phyloP scores from a whole-genome alignment of 2,113 vertebrate genomes.

The Tylochromis polylepis region DNA sequence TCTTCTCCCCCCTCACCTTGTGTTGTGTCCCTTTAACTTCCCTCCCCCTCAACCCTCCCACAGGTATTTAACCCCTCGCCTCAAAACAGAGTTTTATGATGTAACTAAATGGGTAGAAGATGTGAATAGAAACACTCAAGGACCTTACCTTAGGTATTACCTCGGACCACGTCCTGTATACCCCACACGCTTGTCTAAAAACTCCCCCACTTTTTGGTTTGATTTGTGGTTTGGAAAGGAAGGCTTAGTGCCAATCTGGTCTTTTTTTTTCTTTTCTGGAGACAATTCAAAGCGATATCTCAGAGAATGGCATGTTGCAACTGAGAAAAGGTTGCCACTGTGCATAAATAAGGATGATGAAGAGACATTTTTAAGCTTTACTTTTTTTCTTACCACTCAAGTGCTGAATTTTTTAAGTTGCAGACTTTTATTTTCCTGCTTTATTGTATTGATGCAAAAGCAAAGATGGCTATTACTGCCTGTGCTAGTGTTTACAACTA shows the following conservation, averaged over 20 bases:
- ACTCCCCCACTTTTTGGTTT: slow-evolving; percentile 55
- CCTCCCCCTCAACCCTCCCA: slow-evolving; percentile 70
- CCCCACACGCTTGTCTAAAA: slow-evolving; percentile 46
- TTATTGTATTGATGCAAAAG: neutral
- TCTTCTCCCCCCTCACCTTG: slow-evolving; percentile 74
- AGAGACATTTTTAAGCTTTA: neutral
- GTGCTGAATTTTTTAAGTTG: slow-evolving; percentile 28
- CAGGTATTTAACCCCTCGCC: slow-evolving; percentile 99
- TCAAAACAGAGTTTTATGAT: slow-evolving; percentile 99
- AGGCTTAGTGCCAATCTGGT: neutral
- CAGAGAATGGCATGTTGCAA: slow-evolving; percentile 35
- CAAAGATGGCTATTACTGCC: neutral
- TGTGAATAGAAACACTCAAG: slow-evolving; percentile 99
- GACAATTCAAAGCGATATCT: neutral
- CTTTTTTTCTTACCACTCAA: neutral
- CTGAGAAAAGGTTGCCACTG: neutral
- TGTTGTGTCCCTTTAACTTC: slow-evolving; percentile 82
- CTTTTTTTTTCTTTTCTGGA: neutral
- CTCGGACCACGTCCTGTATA: slow-evolving; percentile 78
- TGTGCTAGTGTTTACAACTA: neutral
- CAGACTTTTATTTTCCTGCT: slow-evolving; percentile 15
- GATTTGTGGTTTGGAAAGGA: slow-evolving; percentile 40
- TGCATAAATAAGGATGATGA: neutral
- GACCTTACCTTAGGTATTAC: slow-evolving; percentile 98
- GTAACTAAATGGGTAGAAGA: slow-evolving; percentile 99